Conservation (phyloP, 1,140 invertebrate species). For the Drosophila ercepeae region DNA sequence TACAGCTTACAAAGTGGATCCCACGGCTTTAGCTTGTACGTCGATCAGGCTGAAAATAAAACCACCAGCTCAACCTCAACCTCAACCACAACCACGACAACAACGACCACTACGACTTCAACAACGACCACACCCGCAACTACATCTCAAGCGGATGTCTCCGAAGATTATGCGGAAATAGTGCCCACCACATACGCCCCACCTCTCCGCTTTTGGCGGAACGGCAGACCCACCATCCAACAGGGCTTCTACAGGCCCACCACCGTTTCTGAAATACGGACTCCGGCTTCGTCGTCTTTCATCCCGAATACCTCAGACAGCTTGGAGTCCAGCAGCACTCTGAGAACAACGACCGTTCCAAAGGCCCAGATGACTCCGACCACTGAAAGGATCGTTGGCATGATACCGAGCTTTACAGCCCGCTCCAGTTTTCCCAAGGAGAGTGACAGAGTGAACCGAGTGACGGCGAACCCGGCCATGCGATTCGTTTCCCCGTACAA, state of each 20-base stretch:
- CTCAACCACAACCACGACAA: slow-evolving; percentile 13
- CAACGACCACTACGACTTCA: slow-evolving; percentile 15
- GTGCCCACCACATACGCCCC: slow-evolving; percentile 82
- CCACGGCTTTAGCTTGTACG: slow-evolving; percentile 62
- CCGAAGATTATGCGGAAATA: slow-evolving; percentile 51
- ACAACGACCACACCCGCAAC: slow-evolving; percentile 23
- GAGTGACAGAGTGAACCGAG: slow-evolving; percentile 63
- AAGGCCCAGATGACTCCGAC: slow-evolving; percentile 18
- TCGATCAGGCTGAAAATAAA: slow-evolving; percentile 15
- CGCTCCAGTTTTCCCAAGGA: slow-evolving; percentile 69
- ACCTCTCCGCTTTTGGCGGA: slow-evolving; percentile 70
- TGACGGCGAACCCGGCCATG: slow-evolving; percentile 56
- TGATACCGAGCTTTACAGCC: slow-evolving; percentile 54
- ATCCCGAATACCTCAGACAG: neutral
- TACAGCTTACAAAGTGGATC: slow-evolving; percentile 65
- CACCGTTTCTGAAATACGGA: neutral
- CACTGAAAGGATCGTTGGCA: slow-evolving; percentile 21
- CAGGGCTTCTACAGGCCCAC: slow-evolving; percentile 36
- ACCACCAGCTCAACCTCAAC: slow-evolving; percentile 10
- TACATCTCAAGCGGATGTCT: slow-evolving; percentile 2
- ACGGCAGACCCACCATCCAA: slow-evolving; percentile 69
- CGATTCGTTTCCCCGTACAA: slow-evolving; percentile 81
- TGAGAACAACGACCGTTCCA: slow-evolving; percentile 12
- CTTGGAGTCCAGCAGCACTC: slow-evolving; percentile 9
- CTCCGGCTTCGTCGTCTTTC: slow-evolving; percentile 1